Evolutionary conservation across 37 sponge, comb jelly and placozoan genomes (phyloP), one percentile per base, ranked within the genome.

Genomic region (Amphimedon queenslandica): DNA sequence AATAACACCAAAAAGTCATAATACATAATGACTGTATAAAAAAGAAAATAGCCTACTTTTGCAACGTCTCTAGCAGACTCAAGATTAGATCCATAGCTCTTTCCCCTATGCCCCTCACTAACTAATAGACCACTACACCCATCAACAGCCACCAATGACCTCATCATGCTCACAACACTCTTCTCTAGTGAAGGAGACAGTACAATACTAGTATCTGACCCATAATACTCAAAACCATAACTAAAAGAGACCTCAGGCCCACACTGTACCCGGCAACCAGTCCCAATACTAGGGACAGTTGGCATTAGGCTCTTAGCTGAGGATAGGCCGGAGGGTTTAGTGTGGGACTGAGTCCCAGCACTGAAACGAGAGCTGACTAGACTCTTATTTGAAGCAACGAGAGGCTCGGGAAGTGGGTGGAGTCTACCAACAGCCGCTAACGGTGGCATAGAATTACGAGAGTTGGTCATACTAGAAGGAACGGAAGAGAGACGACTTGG

Each of bases 151-250:
- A n/a, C n/a, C n/a, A n/a, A n/a, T n/a, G n/a, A n/a, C n/a, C n/a
- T n/a, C n/a, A n/a, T n/a, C n/a, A n/a, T n/a, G n/a, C n/a, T n/a
- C n/a, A n/a, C n/a, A n/a, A n/a, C n/a, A n/a, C n/a, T n/a, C n/a
- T n/a, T n/a, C n/a, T n/a, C n/a, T n/a, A n/a, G n/a, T n/a, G n/a
- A n/a, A n/a, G n/a, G n/a, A n/a, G n/a, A n/a, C n/a, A n/a, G n/a
- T n/a, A n/a, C n/a, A n/a, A n/a, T n/a, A n/a, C n/a, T n/a, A n/a
- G n/a, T n/a, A n/a, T n/a, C n/a, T n/a, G n/a, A n/a, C n/a, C 72
- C 66, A 31, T 36, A 53, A 24, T 58, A 76, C 56, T 89, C 90
- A 66, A 72, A 89, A 0, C 85, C 90, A 71, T 83, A 89, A 6
- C 66, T 35, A 40, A 83, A 37, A 10, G 42, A 31, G 23, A 36